Evolutionary conservation across 2,797 vertebrate species (phyloP), one percentile per base, ranked within the genome.

Genomic region (Jordanella pulchra): DNA sequence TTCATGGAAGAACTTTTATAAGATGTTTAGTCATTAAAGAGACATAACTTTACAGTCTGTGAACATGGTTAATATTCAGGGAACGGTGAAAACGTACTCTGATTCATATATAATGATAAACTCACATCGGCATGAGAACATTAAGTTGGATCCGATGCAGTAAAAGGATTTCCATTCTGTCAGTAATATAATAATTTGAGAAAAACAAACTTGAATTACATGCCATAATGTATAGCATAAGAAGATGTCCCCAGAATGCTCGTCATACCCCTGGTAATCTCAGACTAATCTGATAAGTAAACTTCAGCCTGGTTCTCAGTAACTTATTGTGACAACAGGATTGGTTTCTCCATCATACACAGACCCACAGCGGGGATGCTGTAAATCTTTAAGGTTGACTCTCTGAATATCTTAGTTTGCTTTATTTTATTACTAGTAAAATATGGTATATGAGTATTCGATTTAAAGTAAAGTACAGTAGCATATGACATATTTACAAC

Each of bases 201-300:
- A 0, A 67, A 64, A 14, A 48, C 2, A 69, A 2, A 30, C 27
- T 58, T 3, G 25, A 27, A 72, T 51, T 73, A 63, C 4, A 71
- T 72, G 35, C 81, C 10, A 74, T 54, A 48, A 67, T 47, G 50
- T 73, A 73, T 53, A 71, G n/a, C 1, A 74, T 69, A 76, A 65
- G 53, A 7, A 69, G 69, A 58, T 81, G 84, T 73, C 48, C 77
- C 71, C 15, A 68, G 58, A 27, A 35, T 44, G n/a, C 12, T 32
- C 42, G 83, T 68, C 70, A 78, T 58, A 70, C 45, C 77, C 23
- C 7, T 55, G 17, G 21, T 86, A 86, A 90, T 86, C 87, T 81
- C 56, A 54, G 7, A 28, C 27, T 89, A 90, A 91, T 86, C 86
- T 78, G 77, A 87, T 88, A 69, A 84, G 72, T 76, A 72, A 70